Conservation (phyloP, 2,113 vertebrate genomes). For the Gavia stellata region DNA sequence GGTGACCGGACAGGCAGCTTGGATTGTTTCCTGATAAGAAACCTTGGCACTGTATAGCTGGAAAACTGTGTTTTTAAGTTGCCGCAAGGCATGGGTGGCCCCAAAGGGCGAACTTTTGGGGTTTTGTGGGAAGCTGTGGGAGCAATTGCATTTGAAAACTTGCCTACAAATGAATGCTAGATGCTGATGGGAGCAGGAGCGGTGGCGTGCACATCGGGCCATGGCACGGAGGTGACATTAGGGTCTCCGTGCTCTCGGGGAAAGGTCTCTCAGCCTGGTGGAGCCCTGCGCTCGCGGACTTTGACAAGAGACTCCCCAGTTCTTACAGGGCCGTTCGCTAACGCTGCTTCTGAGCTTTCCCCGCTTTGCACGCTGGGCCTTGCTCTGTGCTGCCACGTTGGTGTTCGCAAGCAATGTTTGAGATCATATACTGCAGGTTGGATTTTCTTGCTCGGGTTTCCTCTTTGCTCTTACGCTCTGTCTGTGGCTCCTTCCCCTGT, state of each 20-base stretch:
- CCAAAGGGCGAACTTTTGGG: background rate
- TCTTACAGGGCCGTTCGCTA: background rate
- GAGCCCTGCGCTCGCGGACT: rapidly evolving
- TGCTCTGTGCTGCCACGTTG: background rate
- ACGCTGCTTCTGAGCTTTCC: background rate
- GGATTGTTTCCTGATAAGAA: background rate
- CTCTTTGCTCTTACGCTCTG: rapidly evolving
- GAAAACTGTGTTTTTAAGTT: background rate
- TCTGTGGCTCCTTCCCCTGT: background rate
- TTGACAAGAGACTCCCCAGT: background rate
- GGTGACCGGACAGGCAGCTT: background rate
- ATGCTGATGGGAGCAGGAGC: background rate
- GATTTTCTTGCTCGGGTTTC: background rate
- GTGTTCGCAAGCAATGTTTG: rapidly evolving
- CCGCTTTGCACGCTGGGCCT: rapidly evolving
- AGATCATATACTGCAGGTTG: rapidly evolving
- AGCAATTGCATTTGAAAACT: background rate
- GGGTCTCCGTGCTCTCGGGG: rapidly evolving
- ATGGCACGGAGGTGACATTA: rapidly evolving
- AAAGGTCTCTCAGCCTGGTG: background rate
- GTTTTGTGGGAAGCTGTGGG: background rate
- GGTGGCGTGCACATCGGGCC: rapidly evolving
- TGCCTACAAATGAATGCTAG: background rate
- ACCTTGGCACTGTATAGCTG: background rate
- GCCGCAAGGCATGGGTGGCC: rapidly evolving